phyloP scores from a whole-genome alignment of 2,113 vertebrate genomes.

The Arizona elegans region DNA sequence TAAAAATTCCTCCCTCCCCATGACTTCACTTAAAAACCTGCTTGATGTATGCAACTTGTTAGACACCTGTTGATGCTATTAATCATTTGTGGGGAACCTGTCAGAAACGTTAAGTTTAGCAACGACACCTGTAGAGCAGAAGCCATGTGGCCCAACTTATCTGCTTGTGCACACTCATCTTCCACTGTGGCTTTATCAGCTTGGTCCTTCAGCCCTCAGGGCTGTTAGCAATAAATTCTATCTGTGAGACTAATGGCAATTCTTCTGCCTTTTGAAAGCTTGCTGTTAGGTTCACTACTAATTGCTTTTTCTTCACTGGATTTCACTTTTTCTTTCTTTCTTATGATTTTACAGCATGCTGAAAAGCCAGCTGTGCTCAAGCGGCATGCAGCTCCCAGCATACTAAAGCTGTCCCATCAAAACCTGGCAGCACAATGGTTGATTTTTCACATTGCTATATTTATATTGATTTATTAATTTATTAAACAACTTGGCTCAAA shows the following conservation, averaged over 20 bases:
- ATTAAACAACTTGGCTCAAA: too few species aligned
- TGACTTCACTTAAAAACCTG: background rate
- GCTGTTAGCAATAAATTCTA: background rate
- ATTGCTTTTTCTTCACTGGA: background rate
- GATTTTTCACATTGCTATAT: background rate
- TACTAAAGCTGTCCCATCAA: background rate
- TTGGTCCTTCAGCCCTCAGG: background rate
- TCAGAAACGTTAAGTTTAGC: background rate
- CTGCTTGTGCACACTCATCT: background rate
- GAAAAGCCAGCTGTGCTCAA: background rate
- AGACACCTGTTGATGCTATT: background rate
- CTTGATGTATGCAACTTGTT: conserved; percentile 6
- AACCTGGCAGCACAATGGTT: background rate
- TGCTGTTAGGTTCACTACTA: background rate
- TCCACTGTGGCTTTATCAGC: background rate
- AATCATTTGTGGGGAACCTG: rapidly evolving
- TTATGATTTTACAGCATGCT: background rate
- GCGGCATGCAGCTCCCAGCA: background rate
- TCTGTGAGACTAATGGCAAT: background rate
- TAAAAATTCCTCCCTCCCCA: background rate
- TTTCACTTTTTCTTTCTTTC: background rate
- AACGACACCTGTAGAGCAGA: background rate
- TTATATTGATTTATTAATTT: too few species aligned
- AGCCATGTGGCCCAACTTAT: background rate
- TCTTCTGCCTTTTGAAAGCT: background rate